Evolutionary conservation across 1,140 invertebrate genomes (phyloP).

Genomic region (Solenopsis fugax): DNA sequence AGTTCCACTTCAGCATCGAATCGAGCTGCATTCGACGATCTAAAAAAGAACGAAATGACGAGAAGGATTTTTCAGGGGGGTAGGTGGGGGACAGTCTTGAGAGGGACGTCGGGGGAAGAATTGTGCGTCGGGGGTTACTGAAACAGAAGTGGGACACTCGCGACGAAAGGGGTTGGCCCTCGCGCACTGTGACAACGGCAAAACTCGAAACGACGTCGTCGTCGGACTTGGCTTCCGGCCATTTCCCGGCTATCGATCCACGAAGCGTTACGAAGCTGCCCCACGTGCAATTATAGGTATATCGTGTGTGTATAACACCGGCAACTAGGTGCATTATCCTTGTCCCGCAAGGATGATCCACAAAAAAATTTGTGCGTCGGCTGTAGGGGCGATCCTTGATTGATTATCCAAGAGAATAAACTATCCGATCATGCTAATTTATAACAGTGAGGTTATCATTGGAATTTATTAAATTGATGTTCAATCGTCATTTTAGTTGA

Average conservation of each 20-base stretch:
- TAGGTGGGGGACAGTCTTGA: conserved; percentile 30
- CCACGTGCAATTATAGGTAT: conserved; percentile 85
- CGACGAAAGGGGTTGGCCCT: conserved; percentile 80
- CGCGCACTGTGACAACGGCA: conserved; percentile 82
- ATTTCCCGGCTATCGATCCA: conserved; percentile 86
- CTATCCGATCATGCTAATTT: neutral
- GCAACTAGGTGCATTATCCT: neutral
- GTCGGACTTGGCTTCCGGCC: conserved; percentile 86
- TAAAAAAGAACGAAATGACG: conserved; percentile 21
- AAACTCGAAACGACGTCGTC: conserved; percentile 86
- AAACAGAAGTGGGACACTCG: conserved; percentile 79
- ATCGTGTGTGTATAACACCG: conserved; percentile 76
- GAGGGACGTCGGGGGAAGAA: conserved; percentile 53
- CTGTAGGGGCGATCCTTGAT: neutral
- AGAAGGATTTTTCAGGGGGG: conserved; percentile 9
- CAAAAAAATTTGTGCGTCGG: neutral
- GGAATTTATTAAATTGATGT: neutral
- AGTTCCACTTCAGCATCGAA: neutral
- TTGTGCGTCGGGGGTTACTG: conserved; percentile 68
- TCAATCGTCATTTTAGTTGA: neutral
- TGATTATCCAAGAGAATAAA: neutral
- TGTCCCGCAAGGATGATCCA: conserved; percentile 8
- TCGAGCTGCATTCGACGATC: conserved; percentile 42
- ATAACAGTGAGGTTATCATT: neutral
- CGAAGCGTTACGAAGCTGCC: conserved; percentile 84